A percentile compares a stretch with the other conserved stretches of the same genome.
Conservation (phyloP, 2,797 vertebrate species). For the Enteromius fasciolatus region DNA sequence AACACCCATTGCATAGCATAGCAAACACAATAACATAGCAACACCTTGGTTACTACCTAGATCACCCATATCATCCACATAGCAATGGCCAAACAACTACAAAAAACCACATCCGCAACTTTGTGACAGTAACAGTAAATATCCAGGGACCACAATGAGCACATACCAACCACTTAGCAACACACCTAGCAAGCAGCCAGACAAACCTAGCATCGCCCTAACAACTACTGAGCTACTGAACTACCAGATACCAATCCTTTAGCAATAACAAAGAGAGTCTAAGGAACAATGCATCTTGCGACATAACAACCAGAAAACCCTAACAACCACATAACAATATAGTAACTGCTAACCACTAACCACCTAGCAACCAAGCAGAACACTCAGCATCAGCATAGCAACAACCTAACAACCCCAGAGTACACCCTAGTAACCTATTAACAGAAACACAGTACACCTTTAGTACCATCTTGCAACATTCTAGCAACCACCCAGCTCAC, state of each 20-base stretch:
- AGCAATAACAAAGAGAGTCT: neutral
- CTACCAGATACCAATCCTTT: neutral
- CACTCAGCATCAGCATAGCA: neutral
- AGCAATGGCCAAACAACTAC: neutral
- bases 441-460: neutral
- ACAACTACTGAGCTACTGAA: neutral
- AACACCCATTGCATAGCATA: neutral
- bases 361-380: no score
- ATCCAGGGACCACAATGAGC: neutral
- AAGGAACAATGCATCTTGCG: neutral
- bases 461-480: neutral
- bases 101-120: neutral
- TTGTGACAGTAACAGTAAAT: neutral
- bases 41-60: neutral
- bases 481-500: neutral
- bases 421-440: neutral
- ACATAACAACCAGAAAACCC: neutral
- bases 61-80: neutral
- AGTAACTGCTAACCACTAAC: no score
- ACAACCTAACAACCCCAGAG: neutral
- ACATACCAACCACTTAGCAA: neutral
- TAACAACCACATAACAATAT: no score
- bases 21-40: neutral
- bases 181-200: neutral
- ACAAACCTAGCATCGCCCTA: neutral